phyloP scores from a whole-genome alignment of 37 sponge, comb jelly and placozoan genomes.

The Crambe crambe region DNA sequence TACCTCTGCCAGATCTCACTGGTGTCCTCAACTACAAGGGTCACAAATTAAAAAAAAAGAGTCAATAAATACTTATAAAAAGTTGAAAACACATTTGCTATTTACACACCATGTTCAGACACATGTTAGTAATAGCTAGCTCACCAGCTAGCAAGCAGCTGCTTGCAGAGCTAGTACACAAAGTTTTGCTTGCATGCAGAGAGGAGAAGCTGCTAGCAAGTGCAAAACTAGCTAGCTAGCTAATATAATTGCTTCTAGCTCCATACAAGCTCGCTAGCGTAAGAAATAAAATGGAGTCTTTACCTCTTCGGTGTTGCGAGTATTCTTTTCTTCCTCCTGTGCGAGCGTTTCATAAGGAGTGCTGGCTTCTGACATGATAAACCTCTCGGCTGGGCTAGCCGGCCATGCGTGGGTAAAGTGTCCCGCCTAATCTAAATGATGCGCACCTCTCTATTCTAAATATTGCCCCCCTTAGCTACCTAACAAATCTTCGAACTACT shows the following conservation, averaged over 20 bases:
- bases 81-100: too few species aligned
- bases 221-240: neutral
- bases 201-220: too few species aligned
- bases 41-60: neutral
- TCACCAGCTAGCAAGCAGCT: neutral
- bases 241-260: too few species aligned
- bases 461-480: neutral
- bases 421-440: neutral
- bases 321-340: neutral
- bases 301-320: neutral
- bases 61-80: too few species aligned
- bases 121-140: neutral
- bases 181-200: too few species aligned
- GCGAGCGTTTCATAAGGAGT: neutral
- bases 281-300: neutral
- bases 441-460: slow-evolving; percentile 1
- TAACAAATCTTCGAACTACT: neutral
- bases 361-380: neutral
- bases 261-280: too few species aligned
- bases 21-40: slow-evolving; percentile 19
- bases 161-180: too few species aligned
- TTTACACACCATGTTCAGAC: neutral
- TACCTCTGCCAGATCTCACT: slow-evolving; percentile 20
- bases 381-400: neutral
- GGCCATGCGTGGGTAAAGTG: neutral